Conservation (phyloP, 2,113 vertebrate species). For the Cnemophilus loriae region DNA sequence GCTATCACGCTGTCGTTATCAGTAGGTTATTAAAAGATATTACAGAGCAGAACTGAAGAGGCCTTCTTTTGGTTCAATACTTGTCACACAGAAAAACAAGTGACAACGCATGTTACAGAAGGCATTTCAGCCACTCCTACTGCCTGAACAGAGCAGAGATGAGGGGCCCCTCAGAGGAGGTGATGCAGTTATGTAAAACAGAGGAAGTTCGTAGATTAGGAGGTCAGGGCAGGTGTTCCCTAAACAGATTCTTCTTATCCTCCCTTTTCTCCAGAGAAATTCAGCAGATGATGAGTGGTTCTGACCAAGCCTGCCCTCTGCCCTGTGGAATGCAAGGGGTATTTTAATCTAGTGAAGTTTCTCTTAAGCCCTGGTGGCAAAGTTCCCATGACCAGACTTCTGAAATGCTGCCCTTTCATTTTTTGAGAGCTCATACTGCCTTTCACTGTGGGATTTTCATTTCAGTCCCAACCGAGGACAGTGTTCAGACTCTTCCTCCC, state of each 20-base stretch:
- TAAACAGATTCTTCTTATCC: background rate
- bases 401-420: background rate
- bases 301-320: background rate
- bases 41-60: background rate
- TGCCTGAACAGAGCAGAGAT: background rate
- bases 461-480: background rate
- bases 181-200: background rate
- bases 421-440: background rate
- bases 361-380: background rate
- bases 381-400: background rate
- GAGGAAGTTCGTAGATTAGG: background rate
- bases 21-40: background rate
- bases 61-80: background rate
- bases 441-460: background rate
- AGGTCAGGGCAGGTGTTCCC: background rate
- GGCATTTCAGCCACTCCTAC: background rate
- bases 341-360: background rate
- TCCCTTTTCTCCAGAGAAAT: background rate
- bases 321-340: background rate
- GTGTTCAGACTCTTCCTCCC: background rate
- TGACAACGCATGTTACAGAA: background rate
- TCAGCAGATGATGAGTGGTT: background rate
- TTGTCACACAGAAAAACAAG: background rate
- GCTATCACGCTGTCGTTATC: background rate
- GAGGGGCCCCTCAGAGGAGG: background rate